Conservation (phyloP, 2,797 vertebrate species). For the Clamator glandarius region DNA sequence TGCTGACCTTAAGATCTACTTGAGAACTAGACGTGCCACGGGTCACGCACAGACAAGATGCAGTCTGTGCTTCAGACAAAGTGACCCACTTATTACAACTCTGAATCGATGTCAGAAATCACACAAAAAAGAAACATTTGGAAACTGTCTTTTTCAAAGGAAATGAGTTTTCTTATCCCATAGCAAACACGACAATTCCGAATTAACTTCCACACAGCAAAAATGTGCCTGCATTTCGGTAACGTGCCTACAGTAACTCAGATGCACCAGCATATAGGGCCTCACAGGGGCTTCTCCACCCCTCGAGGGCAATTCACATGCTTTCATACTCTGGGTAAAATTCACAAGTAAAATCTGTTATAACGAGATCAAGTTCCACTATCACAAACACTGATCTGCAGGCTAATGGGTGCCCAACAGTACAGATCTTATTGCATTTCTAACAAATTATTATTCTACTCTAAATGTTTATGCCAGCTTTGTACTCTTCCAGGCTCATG, state of each 20-base stretch:
- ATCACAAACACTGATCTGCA: background rate
- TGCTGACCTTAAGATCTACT: background rate
- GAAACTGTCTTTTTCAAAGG: background rate
- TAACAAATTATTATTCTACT: background rate
- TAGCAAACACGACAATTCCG: background rate
- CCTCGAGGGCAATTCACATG: background rate
- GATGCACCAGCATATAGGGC: fast-evolving
- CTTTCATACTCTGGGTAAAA: background rate
- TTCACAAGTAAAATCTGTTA: background rate
- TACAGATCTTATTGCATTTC: background rate
- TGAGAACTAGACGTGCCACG: background rate
- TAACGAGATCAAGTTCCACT: background rate
- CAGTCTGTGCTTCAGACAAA: background rate
- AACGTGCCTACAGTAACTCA: fast-evolving
- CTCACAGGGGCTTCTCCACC: background rate
- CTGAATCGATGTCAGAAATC: background rate
- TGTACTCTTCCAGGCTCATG: background rate
- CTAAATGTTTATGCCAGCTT: background rate
- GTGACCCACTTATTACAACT: background rate
- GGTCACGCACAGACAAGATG: background rate
- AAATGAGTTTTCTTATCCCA: background rate
- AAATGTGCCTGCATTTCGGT: background rate
- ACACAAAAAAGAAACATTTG: background rate
- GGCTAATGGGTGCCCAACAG: background rate
- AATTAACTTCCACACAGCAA: background rate